Conservation (phyloP, 2,888 invertebrate genomes). For the Scotopteryx bipunctaria region DNA sequence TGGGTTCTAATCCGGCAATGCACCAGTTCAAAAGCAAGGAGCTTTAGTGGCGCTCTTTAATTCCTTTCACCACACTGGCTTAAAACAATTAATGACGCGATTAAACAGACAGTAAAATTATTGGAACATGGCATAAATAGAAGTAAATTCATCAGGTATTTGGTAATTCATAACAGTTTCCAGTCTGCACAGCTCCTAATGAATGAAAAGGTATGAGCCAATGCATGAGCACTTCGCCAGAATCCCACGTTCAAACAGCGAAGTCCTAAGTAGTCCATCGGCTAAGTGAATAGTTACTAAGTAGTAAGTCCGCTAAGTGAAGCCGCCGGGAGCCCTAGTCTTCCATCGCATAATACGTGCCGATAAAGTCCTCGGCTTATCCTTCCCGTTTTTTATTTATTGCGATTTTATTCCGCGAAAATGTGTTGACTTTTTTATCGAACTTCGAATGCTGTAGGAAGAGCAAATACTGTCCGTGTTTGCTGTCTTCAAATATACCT, state of each 20-base stretch:
- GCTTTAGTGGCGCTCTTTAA: too few species aligned
- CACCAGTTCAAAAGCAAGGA: too few species aligned
- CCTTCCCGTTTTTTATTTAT: conserved; percentile 34
- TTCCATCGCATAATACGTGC: conserved; percentile 43
- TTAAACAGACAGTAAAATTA: too few species aligned
- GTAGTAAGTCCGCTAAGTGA: conserved; percentile 55
- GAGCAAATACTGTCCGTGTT: too few species aligned
- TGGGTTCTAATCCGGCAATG: too few species aligned
- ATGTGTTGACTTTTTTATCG: conserved; percentile 11
- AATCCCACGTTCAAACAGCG: conserved; percentile 15
- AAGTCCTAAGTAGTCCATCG: conserved; percentile 46
- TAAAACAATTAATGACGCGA: too few species aligned
- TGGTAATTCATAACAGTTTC: too few species aligned
- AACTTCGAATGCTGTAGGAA: background rate
- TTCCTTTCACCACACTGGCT: too few species aligned
- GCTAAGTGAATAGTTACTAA: conserved; percentile 58
- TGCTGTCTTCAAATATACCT: too few species aligned
- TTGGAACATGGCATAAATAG: too few species aligned
- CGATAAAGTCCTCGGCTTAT: conserved; percentile 37
- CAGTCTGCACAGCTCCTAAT: too few species aligned
- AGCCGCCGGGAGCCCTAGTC: conserved; percentile 40
- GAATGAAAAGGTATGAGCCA: background rate
- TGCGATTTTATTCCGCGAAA: conserved; percentile 24
- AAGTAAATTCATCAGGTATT: too few species aligned
- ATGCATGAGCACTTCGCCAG: background rate